Evolutionary conservation across 2,797 vertebrate species (phyloP).

Genomic region (Sylvilagus floridanus): DNA sequence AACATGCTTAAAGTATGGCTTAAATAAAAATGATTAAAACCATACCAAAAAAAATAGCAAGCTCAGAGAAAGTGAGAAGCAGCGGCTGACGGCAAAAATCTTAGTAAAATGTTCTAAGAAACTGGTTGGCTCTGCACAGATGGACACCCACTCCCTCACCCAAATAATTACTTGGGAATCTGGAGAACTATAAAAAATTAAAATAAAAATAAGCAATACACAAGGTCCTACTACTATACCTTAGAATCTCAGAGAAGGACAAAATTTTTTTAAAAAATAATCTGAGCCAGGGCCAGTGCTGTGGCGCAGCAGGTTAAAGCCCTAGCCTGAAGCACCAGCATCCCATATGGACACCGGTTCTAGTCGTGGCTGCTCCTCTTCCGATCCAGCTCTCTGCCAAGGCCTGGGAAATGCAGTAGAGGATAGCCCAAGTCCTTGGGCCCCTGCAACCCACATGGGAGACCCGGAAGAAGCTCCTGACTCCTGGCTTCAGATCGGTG

Average conservation of each 20-base stretch:
- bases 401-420: no score
- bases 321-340: no score
- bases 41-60: background rate
- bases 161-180: background rate
- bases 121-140: background rate
- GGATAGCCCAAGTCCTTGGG: no score
- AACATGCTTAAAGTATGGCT: background rate
- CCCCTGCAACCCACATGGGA: no score
- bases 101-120: background rate
- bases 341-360: no score
- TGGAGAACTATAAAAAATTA: background rate
- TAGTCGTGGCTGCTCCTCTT: no score
- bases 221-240: background rate
- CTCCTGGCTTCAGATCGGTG: no score
- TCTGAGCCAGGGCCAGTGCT: background rate
- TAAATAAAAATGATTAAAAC: constrained; percentile 14
- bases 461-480: no score
- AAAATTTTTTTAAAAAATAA: background rate
- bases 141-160: background rate
- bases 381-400: no score
- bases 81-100: background rate
- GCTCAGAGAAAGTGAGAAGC: background rate
- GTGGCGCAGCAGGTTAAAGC: no score
- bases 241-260: background rate
- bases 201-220: background rate